Evolutionary conservation across 2,797 vertebrate genomes (phyloP).

Genomic region (Nannoperca obscura): DNA sequence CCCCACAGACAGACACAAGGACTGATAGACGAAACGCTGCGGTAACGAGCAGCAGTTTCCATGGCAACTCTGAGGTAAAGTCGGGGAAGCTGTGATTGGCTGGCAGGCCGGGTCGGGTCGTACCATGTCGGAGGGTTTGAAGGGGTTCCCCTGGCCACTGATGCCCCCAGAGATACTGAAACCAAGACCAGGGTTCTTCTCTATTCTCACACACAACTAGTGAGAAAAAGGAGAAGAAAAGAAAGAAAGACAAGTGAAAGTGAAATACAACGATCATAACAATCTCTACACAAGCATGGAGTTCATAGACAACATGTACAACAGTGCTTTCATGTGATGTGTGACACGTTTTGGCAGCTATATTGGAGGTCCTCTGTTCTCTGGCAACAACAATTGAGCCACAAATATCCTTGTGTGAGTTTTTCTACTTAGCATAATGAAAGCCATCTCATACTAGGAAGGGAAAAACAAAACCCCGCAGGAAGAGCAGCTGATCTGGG

Average conservation of each 20-base stretch:
- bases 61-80: constrained; percentile 82
- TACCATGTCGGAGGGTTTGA: constrained; percentile 99
- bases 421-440: constrained; percentile 27
- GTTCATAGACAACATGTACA: constrained; percentile 35
- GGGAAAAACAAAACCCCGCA: constrained; percentile 15
- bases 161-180: constrained; percentile 99
- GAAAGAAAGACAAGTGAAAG: constrained; percentile 62
- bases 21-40: constrained; percentile 66
- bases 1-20: constrained; percentile 50
- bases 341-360: constrained; percentile 48
- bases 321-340: constrained; percentile 26
- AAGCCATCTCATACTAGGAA: constrained; percentile 5
- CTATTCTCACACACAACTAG: constrained; percentile 98
- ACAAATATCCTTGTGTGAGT: constrained; percentile 38
- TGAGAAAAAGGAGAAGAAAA: constrained; percentile 27
- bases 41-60: constrained; percentile 80
- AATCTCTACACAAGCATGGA: constrained; percentile 22
- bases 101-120: constrained; percentile 79
- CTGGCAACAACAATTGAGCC: constrained; percentile 33
- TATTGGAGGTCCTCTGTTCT: constrained; percentile 49
- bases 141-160: constrained; percentile 99
- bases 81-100: constrained; percentile 66
- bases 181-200: constrained; percentile 99
- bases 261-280: constrained; percentile 60
- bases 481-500: constrained; percentile 28